These are phyloP conservation scores for Plestiodon gilberti DNA, from an alignment of 2,113 vertebrate species.

Conservation along the genomic window DNA sequence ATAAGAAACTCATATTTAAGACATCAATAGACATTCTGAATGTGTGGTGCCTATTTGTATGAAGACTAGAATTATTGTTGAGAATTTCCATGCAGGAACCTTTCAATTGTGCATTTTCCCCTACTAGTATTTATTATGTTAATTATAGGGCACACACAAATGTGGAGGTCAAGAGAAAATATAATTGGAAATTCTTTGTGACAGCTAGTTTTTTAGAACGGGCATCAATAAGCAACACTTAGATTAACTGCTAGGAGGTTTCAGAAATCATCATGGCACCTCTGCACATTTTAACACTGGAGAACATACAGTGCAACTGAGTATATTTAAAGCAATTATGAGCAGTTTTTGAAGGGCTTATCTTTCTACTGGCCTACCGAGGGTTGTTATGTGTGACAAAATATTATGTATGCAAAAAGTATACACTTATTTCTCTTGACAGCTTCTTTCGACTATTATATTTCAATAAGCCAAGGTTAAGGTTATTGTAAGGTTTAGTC, in stretches of 20 bases:
- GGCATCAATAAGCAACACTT: neutral
- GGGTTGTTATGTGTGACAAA: neutral
- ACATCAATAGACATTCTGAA: neutral
- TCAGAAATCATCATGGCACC: neutral
- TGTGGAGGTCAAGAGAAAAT: constrained; percentile 41
- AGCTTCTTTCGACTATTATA: neutral
- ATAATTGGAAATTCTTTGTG: constrained; percentile 12
- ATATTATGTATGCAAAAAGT: neutral
- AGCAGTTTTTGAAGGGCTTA: neutral
- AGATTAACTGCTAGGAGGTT: neutral
- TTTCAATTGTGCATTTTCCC: constrained; percentile 46
- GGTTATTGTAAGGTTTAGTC: neutral
- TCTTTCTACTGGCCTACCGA: neutral
- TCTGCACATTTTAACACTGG: neutral
- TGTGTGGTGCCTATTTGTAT: constrained; percentile 61
- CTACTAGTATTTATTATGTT: constrained; percentile 45
- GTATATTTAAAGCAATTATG: neutral
- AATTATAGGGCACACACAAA: constrained; percentile 59
- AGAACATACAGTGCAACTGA: constrained; percentile 1
- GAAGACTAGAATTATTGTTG: constrained; percentile 57
- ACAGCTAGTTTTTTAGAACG: constrained; percentile 25
- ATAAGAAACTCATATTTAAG: neutral
- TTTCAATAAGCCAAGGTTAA: neutral
- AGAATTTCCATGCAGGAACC: constrained; percentile 55
- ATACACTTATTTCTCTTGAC: neutral